A percentile compares a stretch with the other conserved stretches of the same genome.
Evolutionary conservation across 2,888 invertebrate species (phyloP).

Genomic region (Aphodius granarius): DNA sequence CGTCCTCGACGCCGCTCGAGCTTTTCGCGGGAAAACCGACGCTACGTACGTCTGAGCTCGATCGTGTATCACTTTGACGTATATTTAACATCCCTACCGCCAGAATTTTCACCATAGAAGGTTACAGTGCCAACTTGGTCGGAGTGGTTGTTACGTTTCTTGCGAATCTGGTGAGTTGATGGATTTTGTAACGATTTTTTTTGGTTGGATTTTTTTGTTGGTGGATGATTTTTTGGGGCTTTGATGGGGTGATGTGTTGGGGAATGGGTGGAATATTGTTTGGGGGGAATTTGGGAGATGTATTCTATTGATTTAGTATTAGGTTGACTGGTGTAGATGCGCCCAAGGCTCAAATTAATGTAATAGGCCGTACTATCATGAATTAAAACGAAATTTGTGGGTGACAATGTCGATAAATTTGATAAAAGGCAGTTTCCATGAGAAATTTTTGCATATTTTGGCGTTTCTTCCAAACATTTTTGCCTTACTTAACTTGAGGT

Average conservation of each 20-base stretch:
- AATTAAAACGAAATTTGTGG: not conserved
- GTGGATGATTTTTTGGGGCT: not conserved
- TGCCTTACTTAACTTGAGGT: too few species aligned
- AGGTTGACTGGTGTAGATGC: not conserved
- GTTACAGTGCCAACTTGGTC: not conserved
- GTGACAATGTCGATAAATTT: too few species aligned
- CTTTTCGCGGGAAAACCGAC: not conserved
- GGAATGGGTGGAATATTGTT: not conserved
- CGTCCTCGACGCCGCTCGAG: not conserved
- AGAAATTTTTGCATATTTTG: too few species aligned
- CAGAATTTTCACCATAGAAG: not conserved
- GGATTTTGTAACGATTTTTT: not conserved
- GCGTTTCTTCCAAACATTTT: too few species aligned
- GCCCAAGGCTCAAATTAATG: not conserved
- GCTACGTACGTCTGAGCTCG: not conserved
- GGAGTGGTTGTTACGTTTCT: not conserved
- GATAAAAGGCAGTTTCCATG: too few species aligned
- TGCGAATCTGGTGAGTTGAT: not conserved
- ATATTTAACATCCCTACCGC: not conserved
- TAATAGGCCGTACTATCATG: not conserved
- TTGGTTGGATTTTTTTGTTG: too few species aligned
- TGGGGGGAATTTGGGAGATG: not conserved
- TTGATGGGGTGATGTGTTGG: not conserved
- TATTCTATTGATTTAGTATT: not conserved
- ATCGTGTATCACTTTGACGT: not conserved